Evolutionary conservation across 2,888 invertebrate species (phyloP), one percentile per base, ranked within the genome.

Genomic region (Strigamia maritima): DNA sequence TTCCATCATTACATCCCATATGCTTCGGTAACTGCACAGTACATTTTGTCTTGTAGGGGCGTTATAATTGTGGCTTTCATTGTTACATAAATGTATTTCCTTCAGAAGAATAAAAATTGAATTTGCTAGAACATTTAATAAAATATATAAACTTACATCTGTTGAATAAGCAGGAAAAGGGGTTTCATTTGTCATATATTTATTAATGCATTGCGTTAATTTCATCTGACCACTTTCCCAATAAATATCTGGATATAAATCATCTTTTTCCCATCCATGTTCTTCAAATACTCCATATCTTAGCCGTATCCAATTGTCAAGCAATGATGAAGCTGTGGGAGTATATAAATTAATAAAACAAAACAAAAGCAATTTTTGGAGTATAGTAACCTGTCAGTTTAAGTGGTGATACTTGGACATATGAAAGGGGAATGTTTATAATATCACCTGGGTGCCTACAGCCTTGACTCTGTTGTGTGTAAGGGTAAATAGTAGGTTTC

Each of bases 41-140:
- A 31, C 3, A 75, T 75, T 75, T 75, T 75, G 76, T n/a, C 22
- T 28, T 28, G 76, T 75, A 10, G 76, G 76, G 22, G 76, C 31
- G 35, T 40, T n/a, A n/a, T 28, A 35, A 75, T 75, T 35, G 35
- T 75, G 76, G 10, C 35, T 75, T 38, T 19, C 22, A 31, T 75
- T 22, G 8, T 75, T 75, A 22, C 76, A 75, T 28, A 75, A 75
- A 26, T 70, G 28, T 26, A 26, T n/a, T 54, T 54, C 22, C 54
- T 54, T 7, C 35, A 35, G 7, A 19, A n/a, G 19, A 49, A 49
- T 16, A n/a, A 19, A 54, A 19, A 54, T 19, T 19, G 26, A 4
- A 26, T 28, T n/a, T 70, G 10, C 24, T 28, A 16, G 7, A 19
- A 3, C 14, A 6, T 70, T 70, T 26, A 12, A 26, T 26, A 14